Evolutionary conservation across 2,888 invertebrate species (phyloP), one percentile per base, ranked within the genome.

Genomic region (Eupithecia exiguata): DNA sequence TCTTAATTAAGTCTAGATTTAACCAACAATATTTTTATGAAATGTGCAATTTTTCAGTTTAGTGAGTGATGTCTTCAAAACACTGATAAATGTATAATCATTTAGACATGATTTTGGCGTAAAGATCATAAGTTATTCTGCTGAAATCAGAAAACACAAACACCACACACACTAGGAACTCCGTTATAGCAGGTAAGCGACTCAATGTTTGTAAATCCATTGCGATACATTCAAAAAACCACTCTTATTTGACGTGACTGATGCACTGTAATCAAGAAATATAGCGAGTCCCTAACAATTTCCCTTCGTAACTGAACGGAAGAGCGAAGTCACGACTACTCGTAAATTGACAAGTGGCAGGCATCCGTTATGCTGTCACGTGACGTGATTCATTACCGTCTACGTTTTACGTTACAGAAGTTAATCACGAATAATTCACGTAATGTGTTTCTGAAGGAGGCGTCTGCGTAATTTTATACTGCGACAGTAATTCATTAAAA

Each of bases 261-360:
- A 53, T 21, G 12, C 21, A 21, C 10, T 53, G 10, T 21, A 21
- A 21, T 5, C 14, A 25, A 58, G 58, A 58, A 25, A 58, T 58
- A 58, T 58, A 35, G 62, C 62, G 18, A 38, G n/a, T 38, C 35
- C 35, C 65, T n/a, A 18, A 65, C 35, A 65, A 65, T 62, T 62
- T 62, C 62, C 35, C 62, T 62, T 62, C 21, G 21, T 58, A 58
- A 58, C 25, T 4, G 5, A 25, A 67, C 30, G 18, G 43, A 49
- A 68, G 46, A 38, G 21, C 58, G 16, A 69, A 49, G 58, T 58
- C 58, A 38, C 58, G 58, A 69, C 58, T 38, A 61, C 69, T 58
- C 21, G 58, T 58, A 38, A 69, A 61, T 53, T 69, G 69, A 69
- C 40, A 69, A 40, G 35, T 61, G 69, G 69, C 58, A 61, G 69